Conservation (phyloP, 2,888 invertebrate species). For the Drosophila peninsularis region DNA sequence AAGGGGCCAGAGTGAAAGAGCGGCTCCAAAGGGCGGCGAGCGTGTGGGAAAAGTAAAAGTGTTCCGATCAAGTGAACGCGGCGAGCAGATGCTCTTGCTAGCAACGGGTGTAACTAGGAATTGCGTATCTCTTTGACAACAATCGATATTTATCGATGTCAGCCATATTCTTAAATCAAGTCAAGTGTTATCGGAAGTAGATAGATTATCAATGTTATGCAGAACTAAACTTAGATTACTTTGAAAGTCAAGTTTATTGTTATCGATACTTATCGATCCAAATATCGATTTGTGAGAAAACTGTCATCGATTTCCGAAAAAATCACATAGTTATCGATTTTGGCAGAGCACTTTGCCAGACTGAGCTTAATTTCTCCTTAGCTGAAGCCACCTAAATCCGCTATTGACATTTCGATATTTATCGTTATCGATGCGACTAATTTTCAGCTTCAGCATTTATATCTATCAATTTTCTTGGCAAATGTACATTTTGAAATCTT, state of each 20-base stretch:
- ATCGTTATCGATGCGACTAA: not conserved
- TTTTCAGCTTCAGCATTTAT: not conserved
- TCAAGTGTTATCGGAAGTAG: too few species aligned
- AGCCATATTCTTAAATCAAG: too few species aligned
- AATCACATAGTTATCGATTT: not conserved
- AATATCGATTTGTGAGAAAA: too few species aligned
- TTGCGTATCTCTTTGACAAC: too few species aligned
- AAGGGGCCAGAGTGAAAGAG: slow-evolving; percentile 1
- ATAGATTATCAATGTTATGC: too few species aligned
- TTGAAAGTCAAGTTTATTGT: too few species aligned
- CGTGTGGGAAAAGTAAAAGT: slow-evolving; percentile 10
- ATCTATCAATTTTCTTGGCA: not conserved
- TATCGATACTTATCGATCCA: slow-evolving; percentile 1
- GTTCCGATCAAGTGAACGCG: too few species aligned
- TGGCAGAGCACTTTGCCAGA: not conserved
- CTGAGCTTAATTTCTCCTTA: not conserved
- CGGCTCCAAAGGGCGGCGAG: not conserved
- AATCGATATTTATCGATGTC: too few species aligned
- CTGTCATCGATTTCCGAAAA: not conserved
- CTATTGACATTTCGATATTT: not conserved
- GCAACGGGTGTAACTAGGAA: too few species aligned
- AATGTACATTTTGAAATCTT: not conserved
- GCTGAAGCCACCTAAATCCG: not conserved
- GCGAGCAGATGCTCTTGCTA: not conserved
- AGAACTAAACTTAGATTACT: too few species aligned